Percentiles rank a stretch among this genome's conserved stretches.
Evolutionary conservation across 2,797 vertebrate genomes (phyloP).

Genomic region (Nothura maculosa): DNA sequence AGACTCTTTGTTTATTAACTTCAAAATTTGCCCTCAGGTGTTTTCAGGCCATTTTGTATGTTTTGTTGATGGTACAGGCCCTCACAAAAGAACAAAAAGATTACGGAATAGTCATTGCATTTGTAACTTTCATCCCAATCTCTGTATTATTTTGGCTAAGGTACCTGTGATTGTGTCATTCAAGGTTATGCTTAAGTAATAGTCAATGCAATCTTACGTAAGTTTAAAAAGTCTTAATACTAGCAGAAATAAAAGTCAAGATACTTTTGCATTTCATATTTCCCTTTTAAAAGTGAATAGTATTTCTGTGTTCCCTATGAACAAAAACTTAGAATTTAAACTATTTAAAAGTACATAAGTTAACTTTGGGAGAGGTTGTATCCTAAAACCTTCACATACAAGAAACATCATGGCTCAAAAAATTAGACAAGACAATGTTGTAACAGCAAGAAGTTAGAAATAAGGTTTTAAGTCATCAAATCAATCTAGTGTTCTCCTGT

Average conservation of each 20-base stretch:
- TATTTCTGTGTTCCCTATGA: background rate
- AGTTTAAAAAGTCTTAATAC: background rate
- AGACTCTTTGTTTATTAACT: background rate
- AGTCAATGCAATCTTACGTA: background rate
- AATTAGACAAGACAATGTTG: background rate
- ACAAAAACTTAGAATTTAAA: background rate
- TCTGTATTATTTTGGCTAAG: background rate
- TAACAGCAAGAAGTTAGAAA: background rate
- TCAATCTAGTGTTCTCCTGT: background rate
- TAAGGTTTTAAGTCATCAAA: background rate
- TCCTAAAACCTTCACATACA: background rate
- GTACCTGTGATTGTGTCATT: background rate
- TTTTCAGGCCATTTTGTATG: constrained; percentile 14
- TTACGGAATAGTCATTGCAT: background rate
- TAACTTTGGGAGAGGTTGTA: background rate
- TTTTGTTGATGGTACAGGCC: background rate
- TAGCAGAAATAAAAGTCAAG: background rate
- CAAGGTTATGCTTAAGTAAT: background rate
- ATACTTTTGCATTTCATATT: background rate
- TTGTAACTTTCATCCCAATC: background rate
- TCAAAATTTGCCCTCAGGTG: constrained; percentile 16
- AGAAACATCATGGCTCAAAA: background rate
- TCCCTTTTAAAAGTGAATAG: background rate
- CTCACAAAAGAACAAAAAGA: constrained; percentile 8
- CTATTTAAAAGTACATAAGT: background rate